These are phyloP conservation scores for Orycteropus afer DNA, from an alignment of 2,113 vertebrate species.

Conservation along the genomic window DNA sequence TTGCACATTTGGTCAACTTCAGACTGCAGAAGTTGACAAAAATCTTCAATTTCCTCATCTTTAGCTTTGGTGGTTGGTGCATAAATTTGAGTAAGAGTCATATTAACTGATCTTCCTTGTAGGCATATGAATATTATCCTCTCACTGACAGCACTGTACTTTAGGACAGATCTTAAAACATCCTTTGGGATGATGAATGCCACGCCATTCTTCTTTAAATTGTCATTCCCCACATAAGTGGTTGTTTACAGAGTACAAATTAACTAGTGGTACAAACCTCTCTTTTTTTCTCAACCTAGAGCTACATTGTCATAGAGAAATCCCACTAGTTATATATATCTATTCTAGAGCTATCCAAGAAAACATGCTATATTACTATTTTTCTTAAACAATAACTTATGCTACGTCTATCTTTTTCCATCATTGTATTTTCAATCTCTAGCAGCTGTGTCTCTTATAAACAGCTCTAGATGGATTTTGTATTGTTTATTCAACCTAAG, in stretches of 20 bases:
- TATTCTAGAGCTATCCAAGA: neutral
- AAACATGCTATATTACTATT: rapidly evolving
- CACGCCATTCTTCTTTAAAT: too few species aligned
- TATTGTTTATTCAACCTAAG: neutral
- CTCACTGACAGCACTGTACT: too few species aligned
- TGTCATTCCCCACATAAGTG: too few species aligned
- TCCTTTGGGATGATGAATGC: too few species aligned
- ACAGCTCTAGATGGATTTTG: neutral
- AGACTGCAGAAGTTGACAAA: too few species aligned
- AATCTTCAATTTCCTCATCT: too few species aligned
- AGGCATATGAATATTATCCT: too few species aligned
- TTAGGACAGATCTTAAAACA: too few species aligned
- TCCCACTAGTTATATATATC: neutral
- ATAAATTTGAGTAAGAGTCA: too few species aligned
- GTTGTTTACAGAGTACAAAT: neutral
- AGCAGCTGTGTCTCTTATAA: neutral
- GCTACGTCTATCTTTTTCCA: rapidly evolving
- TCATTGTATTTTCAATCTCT: rapidly evolving
- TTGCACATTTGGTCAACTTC: too few species aligned
- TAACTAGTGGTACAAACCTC: neutral
- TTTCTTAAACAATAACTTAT: neutral
- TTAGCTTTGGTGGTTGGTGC: too few species aligned
- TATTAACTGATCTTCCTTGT: too few species aligned
- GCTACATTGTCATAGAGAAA: neutral
- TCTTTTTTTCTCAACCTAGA: neutral